These are phyloP conservation scores for Drosophila watanabei DNA, from an alignment of 1,140 invertebrate genomes.

Conservation along the genomic window DNA sequence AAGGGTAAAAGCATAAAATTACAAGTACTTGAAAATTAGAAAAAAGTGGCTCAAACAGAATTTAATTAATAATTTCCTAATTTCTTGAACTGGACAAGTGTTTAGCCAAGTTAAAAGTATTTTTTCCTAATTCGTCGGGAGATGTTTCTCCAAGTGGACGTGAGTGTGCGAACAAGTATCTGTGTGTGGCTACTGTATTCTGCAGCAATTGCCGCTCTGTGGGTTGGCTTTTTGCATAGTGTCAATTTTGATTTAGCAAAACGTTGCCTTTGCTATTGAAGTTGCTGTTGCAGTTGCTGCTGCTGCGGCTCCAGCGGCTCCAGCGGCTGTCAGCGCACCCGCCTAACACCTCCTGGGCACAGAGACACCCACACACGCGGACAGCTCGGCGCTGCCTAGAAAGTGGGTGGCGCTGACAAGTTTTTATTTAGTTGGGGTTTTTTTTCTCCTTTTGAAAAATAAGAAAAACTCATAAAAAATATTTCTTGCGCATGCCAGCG, in stretches of 20 bases:
- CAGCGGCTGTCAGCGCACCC: conserved; percentile 67
- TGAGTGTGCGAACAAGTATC: conserved; percentile 8
- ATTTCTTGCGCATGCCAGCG: conserved; percentile 54
- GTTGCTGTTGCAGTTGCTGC: conserved; percentile 10
- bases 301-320: conserved; percentile 8
- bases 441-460: conserved; percentile 13
- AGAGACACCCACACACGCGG: conserved; percentile 52
- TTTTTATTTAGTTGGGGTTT: conserved; percentile 16
- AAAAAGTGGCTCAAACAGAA: not conserved
- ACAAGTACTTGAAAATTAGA: not conserved
- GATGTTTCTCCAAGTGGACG: conserved; percentile 3
- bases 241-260: conserved; percentile 82
- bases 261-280: conserved; percentile 54
- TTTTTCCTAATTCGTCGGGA: too few species aligned
- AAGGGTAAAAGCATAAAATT: not conserved
- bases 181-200: conserved; percentile 68
- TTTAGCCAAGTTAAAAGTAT: not conserved
- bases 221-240: conserved; percentile 80
- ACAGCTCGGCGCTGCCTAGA: conserved; percentile 42
- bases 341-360: conserved; percentile 62
- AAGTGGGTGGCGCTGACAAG: conserved; percentile 80
- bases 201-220: conserved; percentile 64
- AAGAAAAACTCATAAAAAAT: conserved; percentile 45
- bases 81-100: too few species aligned
- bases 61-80: not conserved